Base-by-base conservation (phyloP, 2,797 vertebrate species). In the Bradypodion pumilum region DNA sequence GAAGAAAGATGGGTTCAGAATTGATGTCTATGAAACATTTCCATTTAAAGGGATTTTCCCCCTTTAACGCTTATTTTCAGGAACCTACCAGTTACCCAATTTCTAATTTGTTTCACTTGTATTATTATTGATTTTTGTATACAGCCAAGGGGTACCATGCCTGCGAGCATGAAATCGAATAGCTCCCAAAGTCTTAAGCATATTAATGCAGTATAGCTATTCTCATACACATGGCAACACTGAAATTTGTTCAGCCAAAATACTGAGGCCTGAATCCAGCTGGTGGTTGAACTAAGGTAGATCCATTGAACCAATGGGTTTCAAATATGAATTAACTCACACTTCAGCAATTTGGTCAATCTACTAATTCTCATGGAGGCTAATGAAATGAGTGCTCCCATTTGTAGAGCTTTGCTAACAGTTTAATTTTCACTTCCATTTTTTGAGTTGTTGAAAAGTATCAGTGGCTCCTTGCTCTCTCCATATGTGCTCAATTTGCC, bases 81-180 rank as follows among this genome's bases (percentile, higher is more conserved):
- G 77, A 86, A 74, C 62, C 42, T 15, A 85, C 88, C 44, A 78
- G 25, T 63, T 60, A 63, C 60, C 16, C 74, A 77, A n/a, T 87
- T 86, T 87, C 69, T 84, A 79, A 87, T 35, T 77, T 60, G 78
- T 78, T 63, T 77, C 44, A 82, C 56, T 9, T 49, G 82, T 88
- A 52, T 72, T 75, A 4, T 42, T 65, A 85, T 87, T 86, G 89
- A 81, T 87, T 84, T 84, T 68, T 75, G 49, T 75, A 65, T 46
- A 37, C 49, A 84, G 70, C 4, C 40, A 74, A n/a, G 46, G 12
- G 25, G 27, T 40, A 32, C 16, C 13, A 32, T 19, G 56, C 35
- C 37, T 60, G 7, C 59, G 42, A 44, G 29, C 46, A 76, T 29
- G 82, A 78, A 92, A 1, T 90, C 84, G 88, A 87, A 89, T 42